Conservation (phyloP, 2,113 vertebrate genomes). For the Tor tambroides region DNA sequence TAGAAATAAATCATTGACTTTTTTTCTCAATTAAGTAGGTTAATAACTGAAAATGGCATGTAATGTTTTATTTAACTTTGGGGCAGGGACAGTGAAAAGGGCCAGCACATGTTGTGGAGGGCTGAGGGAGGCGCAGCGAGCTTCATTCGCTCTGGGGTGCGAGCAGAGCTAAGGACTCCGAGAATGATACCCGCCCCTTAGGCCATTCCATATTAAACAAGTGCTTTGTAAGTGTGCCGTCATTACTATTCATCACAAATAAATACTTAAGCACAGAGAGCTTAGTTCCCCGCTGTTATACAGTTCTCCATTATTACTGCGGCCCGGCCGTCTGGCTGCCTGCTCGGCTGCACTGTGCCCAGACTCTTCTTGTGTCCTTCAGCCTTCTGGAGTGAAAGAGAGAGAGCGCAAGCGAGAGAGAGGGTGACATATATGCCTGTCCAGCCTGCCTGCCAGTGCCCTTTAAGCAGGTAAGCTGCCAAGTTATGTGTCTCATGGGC, state of each 20-base stretch:
- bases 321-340: conserved; percentile 61
- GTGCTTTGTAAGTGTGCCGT: conserved; percentile 76
- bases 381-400: conserved; percentile 64
- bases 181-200: conserved; percentile 63
- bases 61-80: conserved; percentile 77
- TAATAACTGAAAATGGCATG: conserved; percentile 79
- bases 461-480: conserved; percentile 50
- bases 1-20: conserved; percentile 75
- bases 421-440: conserved; percentile 46
- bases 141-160: conserved; percentile 59
- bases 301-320: conserved; percentile 71
- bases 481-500: conserved; percentile 51
- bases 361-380: conserved; percentile 68
- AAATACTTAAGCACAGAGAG: conserved; percentile 79
- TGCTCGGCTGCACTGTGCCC: conserved; percentile 47
- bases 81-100: conserved; percentile 67
- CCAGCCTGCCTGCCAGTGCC: conserved; percentile 44
- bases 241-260: conserved; percentile 81
- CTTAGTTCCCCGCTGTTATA: conserved; percentile 75
- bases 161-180: conserved; percentile 52
- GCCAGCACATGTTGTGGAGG: conserved; percentile 69
- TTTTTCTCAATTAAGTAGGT: conserved; percentile 77
- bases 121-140: conserved; percentile 50
- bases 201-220: conserved; percentile 75
- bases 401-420: conserved; percentile 46